Evolutionary conservation across 2,888 invertebrate species (phyloP), one percentile per base, ranked within the genome.

Genomic region (Drosophila testacea): DNA sequence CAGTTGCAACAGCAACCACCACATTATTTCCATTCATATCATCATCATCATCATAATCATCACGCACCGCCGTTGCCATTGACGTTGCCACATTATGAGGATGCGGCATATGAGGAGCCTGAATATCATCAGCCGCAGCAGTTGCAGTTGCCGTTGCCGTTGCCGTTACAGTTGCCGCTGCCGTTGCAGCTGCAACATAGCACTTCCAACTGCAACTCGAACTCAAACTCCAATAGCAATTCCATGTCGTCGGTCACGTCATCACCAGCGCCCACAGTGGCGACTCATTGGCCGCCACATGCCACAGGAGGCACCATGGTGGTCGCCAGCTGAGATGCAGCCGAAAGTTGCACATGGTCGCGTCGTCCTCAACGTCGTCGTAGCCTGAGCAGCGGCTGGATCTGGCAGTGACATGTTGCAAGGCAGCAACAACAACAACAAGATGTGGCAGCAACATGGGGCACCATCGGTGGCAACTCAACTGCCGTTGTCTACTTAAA

Each of bases 51-150:
- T 46, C 80, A 80, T 46, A 78, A 80, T 32, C 77, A 77, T 13
- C 69, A 77, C n/a, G 46, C 69, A 52, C 64, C 52, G 42, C 78
- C 73, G 42, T 78, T 73, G 16, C 77, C 70, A 10, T 4, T 55
- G 42, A 7, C 30, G 44, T 10, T 44, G 55, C 77, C 66, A 38
- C 84, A 79, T 62, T 87, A 79, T 6, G 85, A 89, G 63, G 86
- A 90, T 56, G 89, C 83, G 57, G 91, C 90, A 54, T 89, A 90
- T 70, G 90, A 91, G 77, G 86, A 86, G 73, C 91, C 90, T 64
- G 91, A 91, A 61, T 92, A 91, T 55, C 91, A 92, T 76, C 92
- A 92, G 73, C 92, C 92, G 16, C 92, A 92, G 51, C 90, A 90
- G 55, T 71, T 90, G 65, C 88, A 88, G 27, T 13, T 46, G 48